Base-by-base conservation (phyloP, 2,888 invertebrate species). In the Sinopyrophorus schimmeli region DNA sequence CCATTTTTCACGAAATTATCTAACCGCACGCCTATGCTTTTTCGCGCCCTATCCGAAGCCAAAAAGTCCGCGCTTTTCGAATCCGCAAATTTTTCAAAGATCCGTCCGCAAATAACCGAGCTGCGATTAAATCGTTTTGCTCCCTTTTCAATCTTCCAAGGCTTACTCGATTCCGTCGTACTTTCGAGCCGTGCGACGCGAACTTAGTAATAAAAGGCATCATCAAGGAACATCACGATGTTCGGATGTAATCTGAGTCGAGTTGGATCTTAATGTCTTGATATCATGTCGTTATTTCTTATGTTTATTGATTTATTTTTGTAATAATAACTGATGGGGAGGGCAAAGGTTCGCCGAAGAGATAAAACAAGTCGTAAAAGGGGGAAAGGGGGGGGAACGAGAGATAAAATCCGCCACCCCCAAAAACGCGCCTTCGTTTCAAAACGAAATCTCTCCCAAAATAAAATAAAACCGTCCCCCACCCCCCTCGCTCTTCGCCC, bases 251-350 rank as follows among this genome's bases (percentile, higher is more conserved):
- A 57, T 59, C 59, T 59, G 47, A 44, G 23, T 47, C 55, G 46
- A 47, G 44, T 53, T 24, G 50, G 47, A 54, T 57, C 53, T 54
- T 57, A 55, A 58, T 59, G 59, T 57, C 55, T 52, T 51, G 53
- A 48, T 55, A 53, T 52, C 57, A 50, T 47, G 57, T 52, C 56
- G 53, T 58, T 48, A 51, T 32, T 52, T 42, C 51, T 53, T 38
- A 47, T 47, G 57, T 46, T 55, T 55, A 60, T 60, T 60, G 60
- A 60, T 56, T 57, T 44, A 47, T 57, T 53, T 54, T 50, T 55
- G 47, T 35, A 46, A 55, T n/a, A n/a, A n/a, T 53, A 57, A 53
- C 53, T 41, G 50, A 53, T 50, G 23, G 30, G 10, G 24, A 11
- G 35, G 32, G 23, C 16, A n/a, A n/a, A n/a, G n/a, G n/a, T 53